Evolutionary conservation across 2,113 vertebrate genomes (phyloP).

Genomic region (Heptranchias perlo): DNA sequence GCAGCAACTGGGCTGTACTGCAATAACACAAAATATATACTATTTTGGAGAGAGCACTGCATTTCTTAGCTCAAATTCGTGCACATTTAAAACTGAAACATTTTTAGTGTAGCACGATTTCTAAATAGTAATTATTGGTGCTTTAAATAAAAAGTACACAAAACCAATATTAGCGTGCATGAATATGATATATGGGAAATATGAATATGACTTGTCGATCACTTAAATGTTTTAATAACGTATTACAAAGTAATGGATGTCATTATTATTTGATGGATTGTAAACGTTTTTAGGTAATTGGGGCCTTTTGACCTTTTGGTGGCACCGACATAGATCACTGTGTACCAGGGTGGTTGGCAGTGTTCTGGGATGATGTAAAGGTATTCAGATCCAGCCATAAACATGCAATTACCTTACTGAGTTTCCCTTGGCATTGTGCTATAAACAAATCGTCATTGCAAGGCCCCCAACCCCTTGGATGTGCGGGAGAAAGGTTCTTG

Average conservation of each 20-base stretch:
- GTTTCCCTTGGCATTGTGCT: neutral
- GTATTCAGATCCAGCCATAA: constrained; percentile 12
- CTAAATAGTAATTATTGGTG: neutral
- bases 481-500: constrained; percentile 1
- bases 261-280: neutral
- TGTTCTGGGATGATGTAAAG: neutral
- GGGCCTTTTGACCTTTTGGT: constrained; percentile 1
- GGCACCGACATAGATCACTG: neutral
- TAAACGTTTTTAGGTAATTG: neutral
- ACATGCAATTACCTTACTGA: constrained; percentile 24
- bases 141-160: neutral
- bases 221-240: neutral
- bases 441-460: constrained; percentile 22
- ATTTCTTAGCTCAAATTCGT: neutral
- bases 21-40: no score
- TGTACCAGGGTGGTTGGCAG: neutral
- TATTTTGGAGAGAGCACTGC: no score
- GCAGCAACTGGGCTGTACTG: neutral
- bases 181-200: neutral
- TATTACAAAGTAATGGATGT: neutral
- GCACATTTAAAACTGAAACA: neutral
- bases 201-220: neutral
- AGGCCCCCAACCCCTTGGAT: neutral
- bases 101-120: neutral
- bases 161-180: neutral